These are phyloP conservation scores for Hybognathus amarus DNA, from an alignment of 2,797 vertebrate species.

Conservation along the genomic window DNA sequence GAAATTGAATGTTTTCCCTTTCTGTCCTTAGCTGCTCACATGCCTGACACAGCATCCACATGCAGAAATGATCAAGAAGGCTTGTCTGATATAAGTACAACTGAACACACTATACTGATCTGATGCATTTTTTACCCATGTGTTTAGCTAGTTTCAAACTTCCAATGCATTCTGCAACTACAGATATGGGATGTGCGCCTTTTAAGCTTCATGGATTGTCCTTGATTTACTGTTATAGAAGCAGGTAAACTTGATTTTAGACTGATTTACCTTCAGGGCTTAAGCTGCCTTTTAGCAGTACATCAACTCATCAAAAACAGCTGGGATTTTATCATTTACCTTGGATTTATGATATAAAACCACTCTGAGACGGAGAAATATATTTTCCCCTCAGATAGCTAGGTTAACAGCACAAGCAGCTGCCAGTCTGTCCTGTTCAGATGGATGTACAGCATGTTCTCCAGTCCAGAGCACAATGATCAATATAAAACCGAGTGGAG, in stretches of 20 bases:
- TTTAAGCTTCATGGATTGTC: conserved; percentile 32
- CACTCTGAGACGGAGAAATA: conserved; percentile 37
- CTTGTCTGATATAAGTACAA: neutral
- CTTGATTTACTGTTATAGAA: conserved; percentile 7
- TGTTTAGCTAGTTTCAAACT: neutral
- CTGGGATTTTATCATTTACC: conserved; percentile 40
- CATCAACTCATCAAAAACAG: conserved; percentile 31
- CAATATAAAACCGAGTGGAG: neutral
- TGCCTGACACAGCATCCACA: neutral
- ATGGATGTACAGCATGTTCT: conserved; percentile 21
- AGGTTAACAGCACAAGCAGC: conserved; percentile 35
- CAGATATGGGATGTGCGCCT: neutral
- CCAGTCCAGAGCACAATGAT: conserved; percentile 10
- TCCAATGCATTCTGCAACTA: neutral
- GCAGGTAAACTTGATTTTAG: conserved; percentile 40
- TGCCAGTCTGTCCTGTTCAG: conserved; percentile 40
- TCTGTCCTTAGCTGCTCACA: neutral
- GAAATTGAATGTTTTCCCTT: neutral
- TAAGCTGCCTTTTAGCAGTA: neutral
- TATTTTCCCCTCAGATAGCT: neutral
- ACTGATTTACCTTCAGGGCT: neutral
- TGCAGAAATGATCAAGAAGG: neutral
- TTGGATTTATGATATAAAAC: conserved; percentile 43
- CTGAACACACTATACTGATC: conserved; percentile 15
- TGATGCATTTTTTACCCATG: neutral